Conservation (phyloP, 1,140 invertebrate species). For the Philopotamus ludificatus region DNA sequence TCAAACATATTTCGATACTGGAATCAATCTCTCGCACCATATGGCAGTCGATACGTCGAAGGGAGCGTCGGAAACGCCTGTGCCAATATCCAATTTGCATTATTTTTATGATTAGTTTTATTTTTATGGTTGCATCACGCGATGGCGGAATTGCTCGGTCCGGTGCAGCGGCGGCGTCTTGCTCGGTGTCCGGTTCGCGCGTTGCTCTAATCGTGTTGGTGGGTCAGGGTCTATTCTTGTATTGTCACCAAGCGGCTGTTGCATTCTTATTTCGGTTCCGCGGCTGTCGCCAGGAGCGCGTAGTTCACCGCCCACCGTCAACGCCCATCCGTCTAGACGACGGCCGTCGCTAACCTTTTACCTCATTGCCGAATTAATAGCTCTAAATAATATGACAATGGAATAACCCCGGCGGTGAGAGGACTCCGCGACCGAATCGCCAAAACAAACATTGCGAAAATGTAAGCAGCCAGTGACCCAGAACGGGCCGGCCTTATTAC, state of each 20-base stretch:
- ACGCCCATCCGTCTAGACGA: constrained; percentile 13
- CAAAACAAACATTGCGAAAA: background rate
- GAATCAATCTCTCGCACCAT: too few species aligned
- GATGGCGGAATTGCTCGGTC: too few species aligned
- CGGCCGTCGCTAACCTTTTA: constrained; percentile 10
- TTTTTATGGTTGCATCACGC: too few species aligned
- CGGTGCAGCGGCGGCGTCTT: too few species aligned
- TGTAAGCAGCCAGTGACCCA: background rate
- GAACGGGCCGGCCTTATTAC: background rate
- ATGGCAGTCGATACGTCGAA: too few species aligned
- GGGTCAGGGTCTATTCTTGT: constrained; percentile 21
- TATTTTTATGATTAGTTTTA: too few species aligned
- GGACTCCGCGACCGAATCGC: background rate
- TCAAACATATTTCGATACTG: background rate
- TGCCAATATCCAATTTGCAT: too few species aligned
- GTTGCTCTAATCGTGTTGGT: constrained; percentile 17
- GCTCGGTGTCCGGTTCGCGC: too few species aligned
- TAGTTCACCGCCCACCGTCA: constrained; percentile 1
- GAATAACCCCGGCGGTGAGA: background rate
- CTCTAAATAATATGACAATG: too few species aligned
- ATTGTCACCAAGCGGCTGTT: constrained; percentile 1
- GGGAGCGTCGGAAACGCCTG: too few species aligned
- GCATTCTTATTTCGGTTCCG: constrained; percentile 20
- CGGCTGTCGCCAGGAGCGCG: constrained; percentile 1
- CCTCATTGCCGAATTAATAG: constrained; percentile 6